A percentile compares a stretch with the other conserved stretches of the same genome.
phyloP scores from a whole-genome alignment of 2,113 vertebrate species.

The Charadrius vociferus region DNA sequence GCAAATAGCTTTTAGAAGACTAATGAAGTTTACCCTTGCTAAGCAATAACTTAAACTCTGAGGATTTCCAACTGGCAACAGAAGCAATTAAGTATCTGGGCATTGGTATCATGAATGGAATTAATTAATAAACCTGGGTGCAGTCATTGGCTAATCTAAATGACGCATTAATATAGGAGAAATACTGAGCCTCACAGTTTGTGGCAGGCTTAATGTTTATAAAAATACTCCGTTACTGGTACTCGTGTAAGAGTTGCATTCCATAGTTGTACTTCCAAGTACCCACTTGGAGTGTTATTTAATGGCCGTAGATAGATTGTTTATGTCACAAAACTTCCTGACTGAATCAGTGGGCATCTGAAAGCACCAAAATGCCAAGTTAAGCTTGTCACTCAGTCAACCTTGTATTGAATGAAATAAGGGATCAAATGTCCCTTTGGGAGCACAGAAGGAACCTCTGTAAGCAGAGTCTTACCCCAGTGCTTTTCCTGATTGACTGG shows the following conservation, averaged over 20 bases:
- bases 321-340: neutral
- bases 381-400: neutral
- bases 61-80: constrained; percentile 1
- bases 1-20: constrained; percentile 1
- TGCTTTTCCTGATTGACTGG: neutral
- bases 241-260: neutral
- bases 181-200: neutral
- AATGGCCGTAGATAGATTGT: neutral
- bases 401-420: neutral
- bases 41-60: neutral
- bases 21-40: neutral
- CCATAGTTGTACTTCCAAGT: neutral
- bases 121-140: neutral
- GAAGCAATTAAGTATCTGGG: constrained; percentile 18
- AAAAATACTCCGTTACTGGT: neutral
- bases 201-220: neutral
- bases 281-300: neutral
- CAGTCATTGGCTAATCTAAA: constrained; percentile 15
- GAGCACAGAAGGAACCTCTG: neutral
- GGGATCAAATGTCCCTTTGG: neutral
- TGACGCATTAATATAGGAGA: neutral
- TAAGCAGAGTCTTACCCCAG: neutral
- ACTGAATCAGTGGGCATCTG: neutral
- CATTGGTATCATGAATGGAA: constrained; percentile 9
- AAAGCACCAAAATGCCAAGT: neutral